These are phyloP conservation scores for Cantharis lateralis DNA, from an alignment of 2,888 invertebrate genomes.

Conservation along the genomic window DNA sequence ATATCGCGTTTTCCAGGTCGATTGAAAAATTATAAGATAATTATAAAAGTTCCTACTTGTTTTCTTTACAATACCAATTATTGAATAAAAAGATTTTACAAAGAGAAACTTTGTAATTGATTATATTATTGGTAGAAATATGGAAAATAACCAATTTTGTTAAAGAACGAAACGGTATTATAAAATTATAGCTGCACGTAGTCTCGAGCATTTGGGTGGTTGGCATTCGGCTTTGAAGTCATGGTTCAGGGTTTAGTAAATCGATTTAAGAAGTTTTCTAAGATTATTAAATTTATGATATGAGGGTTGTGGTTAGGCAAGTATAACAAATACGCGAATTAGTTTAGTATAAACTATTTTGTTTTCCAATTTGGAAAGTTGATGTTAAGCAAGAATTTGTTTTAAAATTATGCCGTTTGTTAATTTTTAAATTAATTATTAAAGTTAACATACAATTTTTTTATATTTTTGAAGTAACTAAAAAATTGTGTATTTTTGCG, in stretches of 20 bases:
- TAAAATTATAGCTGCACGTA: neutral
- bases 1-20: neutral
- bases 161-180: neutral
- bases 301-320: neutral
- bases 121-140: neutral
- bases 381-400: neutral
- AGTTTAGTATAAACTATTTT: neutral
- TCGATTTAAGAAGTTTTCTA: neutral
- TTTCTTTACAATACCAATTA: neutral
- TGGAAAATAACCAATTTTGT: neutral
- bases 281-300: neutral
- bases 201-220: neutral
- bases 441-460: neutral
- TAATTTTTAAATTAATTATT: neutral
- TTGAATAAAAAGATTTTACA: neutral
- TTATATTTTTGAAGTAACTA: neutral
- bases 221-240: neutral
- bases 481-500: neutral
- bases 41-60: neutral
- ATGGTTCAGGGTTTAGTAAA: neutral
- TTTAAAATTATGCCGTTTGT: neutral
- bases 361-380: neutral
- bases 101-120: neutral
- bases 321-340: neutral
- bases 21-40: neutral